Conservation (phyloP, 2,113 vertebrate genomes). For the Forbesichthys agassizii region DNA sequence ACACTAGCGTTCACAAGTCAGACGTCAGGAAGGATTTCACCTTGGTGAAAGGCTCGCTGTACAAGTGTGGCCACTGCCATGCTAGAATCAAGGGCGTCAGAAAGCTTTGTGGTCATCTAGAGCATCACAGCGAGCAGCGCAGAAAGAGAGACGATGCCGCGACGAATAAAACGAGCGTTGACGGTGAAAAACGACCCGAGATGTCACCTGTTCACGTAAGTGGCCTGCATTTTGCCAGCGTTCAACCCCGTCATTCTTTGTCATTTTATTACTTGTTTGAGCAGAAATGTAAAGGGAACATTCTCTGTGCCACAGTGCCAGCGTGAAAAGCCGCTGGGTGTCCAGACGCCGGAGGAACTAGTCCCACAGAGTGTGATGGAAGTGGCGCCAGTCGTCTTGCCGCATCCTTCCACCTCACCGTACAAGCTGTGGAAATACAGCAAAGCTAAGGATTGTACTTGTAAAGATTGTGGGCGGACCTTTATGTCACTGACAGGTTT, state of each 20-base stretch:
- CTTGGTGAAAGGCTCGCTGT: constrained; percentile 72
- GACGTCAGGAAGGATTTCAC: constrained; percentile 82
- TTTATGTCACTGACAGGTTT: constrained; percentile 90
- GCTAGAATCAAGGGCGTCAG: constrained; percentile 75
- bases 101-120: constrained; percentile 84
- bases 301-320: constrained; percentile 17
- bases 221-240: neutral
- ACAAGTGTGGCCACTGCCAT: constrained; percentile 83
- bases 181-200: neutral
- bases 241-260: neutral
- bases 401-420: neutral
- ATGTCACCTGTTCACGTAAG: constrained; percentile 76
- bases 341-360: constrained; percentile 12
- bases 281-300: neutral
- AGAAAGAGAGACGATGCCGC: constrained; percentile 64
- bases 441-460: constrained; percentile 74
- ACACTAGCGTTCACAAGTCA: constrained; percentile 80
- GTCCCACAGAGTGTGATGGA: neutral
- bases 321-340: neutral
- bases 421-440: neutral
- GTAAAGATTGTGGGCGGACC: constrained; percentile 81
- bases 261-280: neutral
- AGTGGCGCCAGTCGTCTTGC: neutral
- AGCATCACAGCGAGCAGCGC: constrained; percentile 79
- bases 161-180: neutral